Conservation (phyloP, 1,140 invertebrate genomes). For the Littorina saxatilis region DNA sequence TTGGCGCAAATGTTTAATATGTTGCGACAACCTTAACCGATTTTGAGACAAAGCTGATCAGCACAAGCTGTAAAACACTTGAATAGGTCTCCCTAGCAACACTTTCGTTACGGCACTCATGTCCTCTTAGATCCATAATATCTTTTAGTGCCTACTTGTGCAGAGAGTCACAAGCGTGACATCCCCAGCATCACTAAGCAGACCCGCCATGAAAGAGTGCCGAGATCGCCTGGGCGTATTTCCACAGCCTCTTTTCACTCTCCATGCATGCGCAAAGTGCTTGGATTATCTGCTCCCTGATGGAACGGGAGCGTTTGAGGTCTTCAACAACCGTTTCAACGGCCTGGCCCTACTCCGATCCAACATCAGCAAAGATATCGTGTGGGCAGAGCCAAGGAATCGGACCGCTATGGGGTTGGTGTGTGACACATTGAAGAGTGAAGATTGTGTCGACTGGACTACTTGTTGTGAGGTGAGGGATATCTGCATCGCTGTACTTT, state of each 20-base stretch:
- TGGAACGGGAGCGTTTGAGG: background rate
- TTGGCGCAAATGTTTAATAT: too few species aligned
- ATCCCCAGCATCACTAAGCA: too few species aligned
- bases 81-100: too few species aligned
- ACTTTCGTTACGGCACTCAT: too few species aligned
- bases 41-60: too few species aligned
- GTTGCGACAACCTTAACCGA: too few species aligned
- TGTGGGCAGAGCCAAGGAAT: background rate
- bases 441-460: constrained; percentile 21
- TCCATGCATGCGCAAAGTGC: constrained; percentile 27
- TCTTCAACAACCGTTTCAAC: background rate
- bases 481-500: background rate
- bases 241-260: background rate
- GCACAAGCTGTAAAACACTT: too few species aligned
- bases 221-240: background rate
- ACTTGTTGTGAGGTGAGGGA: constrained; percentile 16
- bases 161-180: background rate
- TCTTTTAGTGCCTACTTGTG: too few species aligned
- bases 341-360: background rate
- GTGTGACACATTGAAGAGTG: background rate
- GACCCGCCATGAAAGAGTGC: background rate
- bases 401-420: background rate
- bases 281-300: background rate
- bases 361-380: background rate
- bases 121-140: too few species aligned